Base-by-base conservation (phyloP, 1,140 invertebrate species). In the Anastrepha ludens region DNA sequence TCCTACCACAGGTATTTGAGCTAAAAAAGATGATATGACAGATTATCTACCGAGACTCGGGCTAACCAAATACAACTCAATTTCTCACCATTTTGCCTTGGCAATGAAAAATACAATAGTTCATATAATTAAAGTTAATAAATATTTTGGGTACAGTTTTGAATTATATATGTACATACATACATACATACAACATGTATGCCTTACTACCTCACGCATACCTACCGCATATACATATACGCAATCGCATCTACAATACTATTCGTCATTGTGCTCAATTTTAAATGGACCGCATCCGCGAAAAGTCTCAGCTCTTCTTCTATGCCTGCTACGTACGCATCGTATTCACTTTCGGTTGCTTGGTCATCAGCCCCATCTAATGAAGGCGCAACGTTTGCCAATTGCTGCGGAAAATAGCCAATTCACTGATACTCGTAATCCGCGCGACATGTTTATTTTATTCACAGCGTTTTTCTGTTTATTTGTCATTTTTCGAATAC, bases 241-340 rank as follows among this genome's bases (percentile, higher is more conserved):
- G 41, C 13, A 74, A 67, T 67, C 39, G 29, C 65, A 20, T 41
- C 65, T 13, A 20, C 65, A 67, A 67, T 41, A 67, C 29, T 1
- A 39, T 67, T 67, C 65, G 65, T 39, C 65, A 67, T 39, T 67
- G 65, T 67, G 39, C 65, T 11, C 65, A 67, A 67, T 67, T 67
- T 67, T 67, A 67, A 67, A 39, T 67, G 65, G 65, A 67, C 65
- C 65, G 65, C 65, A 67, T 67, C 13, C 67, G 67, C 67, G 41
- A 74, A 74, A 41, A 74, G 67, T 74, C 67, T 41, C 67, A 65
- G n/a, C 41, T 74, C 67, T 44, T 41, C 67, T 47, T 55, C 50
- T 11, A 11, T 8, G 50, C 5, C 11, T 8, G 41, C 15, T 29
- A 39, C 67, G 67, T 41, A 67, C 39, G 65, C 65, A 13, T 17